These are phyloP conservation scores for Halcyon malimbica DNA, from an alignment of 2,113 vertebrate species.

Conservation along the genomic window DNA sequence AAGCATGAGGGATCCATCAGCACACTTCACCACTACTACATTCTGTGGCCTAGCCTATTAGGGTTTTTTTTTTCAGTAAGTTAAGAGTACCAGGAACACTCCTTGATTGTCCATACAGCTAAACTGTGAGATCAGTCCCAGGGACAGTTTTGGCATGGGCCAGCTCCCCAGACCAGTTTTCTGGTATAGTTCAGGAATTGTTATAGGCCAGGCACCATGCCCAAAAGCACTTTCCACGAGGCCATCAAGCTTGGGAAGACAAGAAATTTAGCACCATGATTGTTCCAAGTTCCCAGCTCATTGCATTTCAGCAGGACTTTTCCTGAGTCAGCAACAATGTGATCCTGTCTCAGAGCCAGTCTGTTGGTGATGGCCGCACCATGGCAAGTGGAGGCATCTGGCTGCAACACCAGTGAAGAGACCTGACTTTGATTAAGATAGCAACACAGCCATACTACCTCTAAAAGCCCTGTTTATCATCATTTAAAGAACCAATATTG, in stretches of 20 bases:
- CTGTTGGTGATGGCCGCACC: not conserved
- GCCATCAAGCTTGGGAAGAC: not conserved
- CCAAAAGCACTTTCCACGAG: not conserved
- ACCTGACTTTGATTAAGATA: not conserved
- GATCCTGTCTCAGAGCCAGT: not conserved
- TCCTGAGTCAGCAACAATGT: not conserved
- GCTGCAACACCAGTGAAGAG: not conserved
- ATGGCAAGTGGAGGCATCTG: not conserved
- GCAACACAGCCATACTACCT: not conserved
- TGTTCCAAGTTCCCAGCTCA: not conserved
- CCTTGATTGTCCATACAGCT: not conserved
- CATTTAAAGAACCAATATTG: not conserved
- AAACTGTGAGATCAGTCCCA: accelerated
- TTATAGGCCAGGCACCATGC: not conserved
- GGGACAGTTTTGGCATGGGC: not conserved
- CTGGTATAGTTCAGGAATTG: not conserved
- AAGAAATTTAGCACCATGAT: not conserved
- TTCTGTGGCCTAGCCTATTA: not conserved
- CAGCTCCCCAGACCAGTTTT: not conserved
- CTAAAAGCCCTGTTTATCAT: not conserved
- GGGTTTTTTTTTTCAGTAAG: not conserved
- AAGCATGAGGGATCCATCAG: not conserved
- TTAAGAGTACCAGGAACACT: not conserved
- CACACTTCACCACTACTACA: not conserved
- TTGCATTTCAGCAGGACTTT: not conserved